Evolutionary conservation across 2,113 vertebrate genomes (phyloP).

Genomic region (Phaetusa simplex): DNA sequence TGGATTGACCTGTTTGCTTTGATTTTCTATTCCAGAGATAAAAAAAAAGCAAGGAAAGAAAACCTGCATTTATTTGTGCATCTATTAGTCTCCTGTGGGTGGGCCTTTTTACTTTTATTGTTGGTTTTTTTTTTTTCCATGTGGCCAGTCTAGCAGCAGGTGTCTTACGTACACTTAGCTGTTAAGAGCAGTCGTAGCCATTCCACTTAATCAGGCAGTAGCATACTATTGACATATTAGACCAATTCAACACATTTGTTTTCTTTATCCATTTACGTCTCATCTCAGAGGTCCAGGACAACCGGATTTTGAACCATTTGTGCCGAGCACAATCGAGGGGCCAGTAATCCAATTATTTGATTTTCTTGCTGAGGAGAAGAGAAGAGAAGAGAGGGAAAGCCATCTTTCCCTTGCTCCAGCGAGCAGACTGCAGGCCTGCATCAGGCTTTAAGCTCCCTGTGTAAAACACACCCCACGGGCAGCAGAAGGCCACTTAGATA

Average conservation of each 20-base stretch:
- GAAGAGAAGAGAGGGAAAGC: not conserved
- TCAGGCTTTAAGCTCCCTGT: not conserved
- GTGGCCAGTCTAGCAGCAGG: not conserved
- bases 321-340: not conserved
- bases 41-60: not conserved
- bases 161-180: not conserved
- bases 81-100: not conserved
- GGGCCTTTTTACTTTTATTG: not conserved
- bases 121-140: not conserved
- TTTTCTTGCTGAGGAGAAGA: not conserved
- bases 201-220: not conserved
- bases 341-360: conserved; percentile 30
- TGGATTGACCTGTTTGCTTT: not conserved
- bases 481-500: conserved; percentile 27
- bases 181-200: not conserved
- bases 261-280: conserved; percentile 1
- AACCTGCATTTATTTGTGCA: not conserved
- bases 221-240: not conserved
- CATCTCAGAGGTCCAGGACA: not conserved
- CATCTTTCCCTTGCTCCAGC: not conserved
- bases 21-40: not conserved
- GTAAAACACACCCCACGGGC: conserved; percentile 29
- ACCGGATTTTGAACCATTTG: not conserved
- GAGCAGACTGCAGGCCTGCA: not conserved
- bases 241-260: not conserved